Evolutionary conservation across 2,113 vertebrate genomes (phyloP), one percentile per base, ranked within the genome.

Genomic region (Paracanthobrama guichenoti): DNA sequence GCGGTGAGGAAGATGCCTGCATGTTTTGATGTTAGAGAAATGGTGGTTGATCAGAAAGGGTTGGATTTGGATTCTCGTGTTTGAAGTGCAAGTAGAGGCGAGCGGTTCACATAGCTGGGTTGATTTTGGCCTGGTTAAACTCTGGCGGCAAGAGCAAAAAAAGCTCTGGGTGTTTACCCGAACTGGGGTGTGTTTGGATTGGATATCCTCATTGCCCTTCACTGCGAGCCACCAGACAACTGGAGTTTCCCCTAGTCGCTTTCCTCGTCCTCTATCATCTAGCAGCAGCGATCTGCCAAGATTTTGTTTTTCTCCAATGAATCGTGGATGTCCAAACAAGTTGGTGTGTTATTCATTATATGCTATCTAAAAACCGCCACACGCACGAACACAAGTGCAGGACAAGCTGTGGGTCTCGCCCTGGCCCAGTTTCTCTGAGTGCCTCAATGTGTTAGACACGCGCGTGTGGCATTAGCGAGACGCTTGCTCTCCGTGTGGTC

Each of bases 401-500:
- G 20, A 42, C 18, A 18, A 16, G 24, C 44, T 82, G 76, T 48
- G 69, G 12, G 67, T 74, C 74, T 35, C 48, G 48, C 79, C 67
- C 75, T 80, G 81, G 81, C 62, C 81, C 64, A 72, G 84, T 86
- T 84, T 88, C 71, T 12, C 48, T 2, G 66, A 74, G 20, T 8
- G 55, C 12, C 35, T 60, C 31, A 79, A 44, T 79, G 81, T 86
- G 86, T 84, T 57, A 86, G 66, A 88, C 87, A 91, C 84, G 81
- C 88, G 80, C 13, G 81, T 85, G 77, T 79, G 64, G 90, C 83
- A 89, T 87, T 89, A 90, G 84, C 62, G 59, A 59, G 86, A 84
- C 83, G 88, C 86, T 81, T 20, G 72, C 83, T 86, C 64, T 89
- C 88, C 87, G 90, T 93, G 92, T 93, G 93, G 93, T 93, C 92